Base-by-base conservation (phyloP, 2,113 vertebrate genomes). In the Cyanoderma ruficeps region DNA sequence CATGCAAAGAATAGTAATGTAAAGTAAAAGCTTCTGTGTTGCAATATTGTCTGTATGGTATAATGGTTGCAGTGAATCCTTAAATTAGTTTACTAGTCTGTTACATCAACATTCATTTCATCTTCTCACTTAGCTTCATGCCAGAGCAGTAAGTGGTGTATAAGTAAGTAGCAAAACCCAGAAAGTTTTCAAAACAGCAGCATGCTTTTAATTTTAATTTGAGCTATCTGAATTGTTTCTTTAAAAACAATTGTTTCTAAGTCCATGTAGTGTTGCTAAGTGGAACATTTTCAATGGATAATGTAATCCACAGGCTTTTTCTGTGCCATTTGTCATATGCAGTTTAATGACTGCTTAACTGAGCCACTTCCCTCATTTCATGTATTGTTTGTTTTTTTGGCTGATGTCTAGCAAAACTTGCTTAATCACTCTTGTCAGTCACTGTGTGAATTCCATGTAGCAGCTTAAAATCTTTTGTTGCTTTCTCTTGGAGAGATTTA, bases 71-170 rank as follows among this genome's bases (percentile, higher is more conserved):
- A 93, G 72, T 79, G 92, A 94, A 96, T 95, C 95, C 90, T 95
- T 97, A 97, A 97, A 97, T 98, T 97, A 98, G 95, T 96, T 96
- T 97, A 83, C 96, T 94, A 87, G 96, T 95, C 96, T 97, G 97
- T 96, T 95, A 94, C 96, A 95, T 85, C 89, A 69, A 89, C 93
- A 57, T 94, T 94, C 82, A 97, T 98, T 97, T 98, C 94, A 97
- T 98, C 97, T 97, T 97, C 89, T 95, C 89, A 92, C 86, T 96
- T 97, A 95, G 96, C 90, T 94, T 92, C 90, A 56, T 93, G 93
- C 86, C 95, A 95, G 87, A 96, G 89, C 96, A 96, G 96, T 96
- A 93, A 90, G 82, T 93, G 88, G 77, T 87, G 69, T 96, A 75
- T 96, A 96, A 91, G 69, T 49, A 71, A 93, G 93, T 49, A 81